A percentile compares a stretch with the other conserved stretches of the same genome.
phyloP scores from a whole-genome alignment of 2,888 invertebrate genomes.

The Oscheius sp. region DNA sequence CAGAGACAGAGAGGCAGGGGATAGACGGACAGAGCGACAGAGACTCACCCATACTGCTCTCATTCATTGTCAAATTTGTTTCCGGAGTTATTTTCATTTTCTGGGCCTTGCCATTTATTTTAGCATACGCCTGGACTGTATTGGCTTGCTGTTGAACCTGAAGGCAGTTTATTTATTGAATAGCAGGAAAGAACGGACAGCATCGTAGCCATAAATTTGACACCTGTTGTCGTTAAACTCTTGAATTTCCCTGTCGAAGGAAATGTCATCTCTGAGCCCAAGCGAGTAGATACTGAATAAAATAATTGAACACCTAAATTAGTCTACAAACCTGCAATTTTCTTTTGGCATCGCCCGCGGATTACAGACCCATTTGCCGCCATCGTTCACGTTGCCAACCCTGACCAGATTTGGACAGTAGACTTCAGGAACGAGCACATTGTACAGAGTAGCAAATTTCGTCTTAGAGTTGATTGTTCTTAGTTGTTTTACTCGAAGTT shows the following conservation, averaged over 20 bases:
- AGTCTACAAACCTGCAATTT: conserved; percentile 29
- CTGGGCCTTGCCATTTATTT: conserved; percentile 6
- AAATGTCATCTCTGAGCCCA: conserved; percentile 32
- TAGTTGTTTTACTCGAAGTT: neutral
- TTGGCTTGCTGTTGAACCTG: neutral
- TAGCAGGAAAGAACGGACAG: neutral
- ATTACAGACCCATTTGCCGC: conserved; percentile 38
- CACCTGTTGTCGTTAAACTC: conserved; percentile 30
- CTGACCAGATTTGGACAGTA: conserved; percentile 36
- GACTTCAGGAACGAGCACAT: conserved; percentile 35
- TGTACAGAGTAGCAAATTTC: conserved; percentile 33
- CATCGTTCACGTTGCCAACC: conserved; percentile 39
- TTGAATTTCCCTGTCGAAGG: conserved; percentile 34
- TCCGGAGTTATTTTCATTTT: conserved; percentile 16
- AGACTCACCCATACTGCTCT: conserved; percentile 18
- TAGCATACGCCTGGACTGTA: conserved; percentile 1
- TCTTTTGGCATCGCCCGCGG: conserved; percentile 7
- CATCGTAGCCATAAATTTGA: conserved; percentile 33
- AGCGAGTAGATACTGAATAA: conserved; percentile 32
- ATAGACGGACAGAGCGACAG: neutral
- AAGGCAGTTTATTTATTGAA: neutral
- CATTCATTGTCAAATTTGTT: neutral
- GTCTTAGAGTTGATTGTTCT: neutral
- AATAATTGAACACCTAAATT: neutral
- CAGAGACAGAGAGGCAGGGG: neutral